Percentiles rank a stretch among this genome's conserved stretches.
phyloP scores from a whole-genome alignment of 1,140 invertebrate genomes.

The Aleiodes sp. region DNA sequence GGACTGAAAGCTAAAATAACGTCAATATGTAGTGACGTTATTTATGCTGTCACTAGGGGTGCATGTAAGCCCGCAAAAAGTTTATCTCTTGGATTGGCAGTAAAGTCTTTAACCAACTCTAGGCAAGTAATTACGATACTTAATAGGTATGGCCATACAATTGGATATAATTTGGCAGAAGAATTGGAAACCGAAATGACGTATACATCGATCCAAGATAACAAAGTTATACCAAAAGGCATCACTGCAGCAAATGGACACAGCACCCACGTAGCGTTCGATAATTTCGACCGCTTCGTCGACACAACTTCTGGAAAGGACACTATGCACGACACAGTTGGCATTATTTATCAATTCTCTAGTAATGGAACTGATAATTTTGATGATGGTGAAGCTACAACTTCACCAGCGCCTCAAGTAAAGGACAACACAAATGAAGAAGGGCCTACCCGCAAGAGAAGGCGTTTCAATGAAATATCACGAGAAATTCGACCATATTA shows the following conservation, averaged over 20 bases:
- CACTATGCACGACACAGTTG: constrained; percentile 23
- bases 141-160: constrained; percentile 23
- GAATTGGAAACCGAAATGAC: constrained; percentile 33
- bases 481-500: no score
- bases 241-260: constrained; percentile 35
- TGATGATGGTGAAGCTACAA: no score
- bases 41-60: no score
- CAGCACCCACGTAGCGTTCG: constrained; percentile 48
- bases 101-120: background rate
- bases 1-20: no score
- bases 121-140: background rate
- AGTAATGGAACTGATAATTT: no score
- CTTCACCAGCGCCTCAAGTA: no score
- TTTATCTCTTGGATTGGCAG: background rate
- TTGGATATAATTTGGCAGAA: constrained; percentile 11
- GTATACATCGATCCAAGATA: constrained; percentile 29
- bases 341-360: constrained; percentile 25
- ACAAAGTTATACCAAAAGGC: constrained; percentile 39
- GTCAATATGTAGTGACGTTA: no score
- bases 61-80: background rate
- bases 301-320: constrained; percentile 7
- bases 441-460: no score
- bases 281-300: constrained; percentile 48
- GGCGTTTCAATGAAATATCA: no score
- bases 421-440: no score